Base-by-base conservation (phyloP, 2,797 vertebrate species). In the Synaphobranchus kaupii region DNA sequence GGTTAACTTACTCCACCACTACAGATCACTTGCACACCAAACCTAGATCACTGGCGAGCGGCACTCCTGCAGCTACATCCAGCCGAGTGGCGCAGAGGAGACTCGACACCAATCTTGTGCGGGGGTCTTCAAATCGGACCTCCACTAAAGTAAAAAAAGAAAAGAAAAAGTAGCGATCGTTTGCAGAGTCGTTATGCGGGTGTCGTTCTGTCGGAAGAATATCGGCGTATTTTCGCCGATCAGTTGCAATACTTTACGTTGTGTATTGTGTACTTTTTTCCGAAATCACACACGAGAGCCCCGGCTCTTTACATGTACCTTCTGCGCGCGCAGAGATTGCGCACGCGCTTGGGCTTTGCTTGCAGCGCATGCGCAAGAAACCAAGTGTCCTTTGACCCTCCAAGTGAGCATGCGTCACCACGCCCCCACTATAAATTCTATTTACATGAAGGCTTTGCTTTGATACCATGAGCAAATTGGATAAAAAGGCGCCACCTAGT, bases 321-420 rank as follows among this genome's bases (percentile, higher is more conserved):
- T 80, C 39, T 20, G 17, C 76, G 76, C 76, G 76, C 76, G 76
- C 44, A 25, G 76, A 47, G 44, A 10, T 80, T 80, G 76, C 76
- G 76, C 76, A 80, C 17, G 76, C 76, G 76, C 76, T 3, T 10
- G 76, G 39, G 44, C 3, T 10, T 48, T 9, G 44, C 76, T 25
- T 48, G 17, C 76, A 8, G 76, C 44, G 20, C 76, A 80, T 48
- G 76, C 76, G 76, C 76, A n/a, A 22, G 44, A 44, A 39, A 48
- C 76, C 39, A 3, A 44, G 0, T 47, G 76, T 5, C 76, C 76
- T 9, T 80, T 47, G 20, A 47, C 76, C 76, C 22, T 22, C 20
- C 22, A 8, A 80, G 8, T 80, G 44, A 80, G 76, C 44, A 80
- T 48, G 76, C 76, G 76, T 10, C 8, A 12, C 76, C 22, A 80